A percentile compares a stretch with the other conserved stretches of the same genome.
phyloP scores from a whole-genome alignment of 2,888 invertebrate genomes.

The Synanthedon formicaeformis region DNA sequence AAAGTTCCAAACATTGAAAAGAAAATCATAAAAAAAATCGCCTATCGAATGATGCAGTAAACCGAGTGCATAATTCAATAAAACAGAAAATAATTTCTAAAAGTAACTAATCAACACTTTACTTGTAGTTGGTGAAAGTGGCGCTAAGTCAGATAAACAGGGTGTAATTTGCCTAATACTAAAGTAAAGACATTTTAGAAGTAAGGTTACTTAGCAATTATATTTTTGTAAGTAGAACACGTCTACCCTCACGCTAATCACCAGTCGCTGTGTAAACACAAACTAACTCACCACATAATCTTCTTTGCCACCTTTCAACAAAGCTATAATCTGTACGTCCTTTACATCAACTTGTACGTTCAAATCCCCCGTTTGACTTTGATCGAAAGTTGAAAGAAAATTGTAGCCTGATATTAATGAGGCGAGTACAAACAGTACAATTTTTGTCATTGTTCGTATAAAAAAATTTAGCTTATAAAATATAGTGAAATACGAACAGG shows the following conservation, averaged over 20 bases:
- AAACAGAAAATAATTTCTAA: too few species aligned
- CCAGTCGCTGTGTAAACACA: not conserved
- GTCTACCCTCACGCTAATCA: not conserved
- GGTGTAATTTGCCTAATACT: not conserved
- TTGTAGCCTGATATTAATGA: slow-evolving; percentile 19
- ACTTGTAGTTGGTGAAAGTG: too few species aligned
- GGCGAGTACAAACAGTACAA: slow-evolving; percentile 4
- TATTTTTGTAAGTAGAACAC: not conserved
- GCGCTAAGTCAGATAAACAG: too few species aligned
- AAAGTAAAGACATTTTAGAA: not conserved
- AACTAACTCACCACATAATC: slow-evolving; percentile 67
- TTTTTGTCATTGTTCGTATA: slow-evolving; percentile 1
- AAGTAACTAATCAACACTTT: too few species aligned
- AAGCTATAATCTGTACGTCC: slow-evolving; percentile 79
- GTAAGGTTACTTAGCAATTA: not conserved
- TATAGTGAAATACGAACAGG: slow-evolving; percentile 12
- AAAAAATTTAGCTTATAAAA: slow-evolving; percentile 1
- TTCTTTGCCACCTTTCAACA: slow-evolving; percentile 72
- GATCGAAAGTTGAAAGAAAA: slow-evolving; percentile 63
- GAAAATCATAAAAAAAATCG: too few species aligned
- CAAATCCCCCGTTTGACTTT: slow-evolving; percentile 81
- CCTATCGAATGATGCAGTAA: too few species aligned
- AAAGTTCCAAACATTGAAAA: too few species aligned
- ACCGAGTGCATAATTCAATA: too few species aligned
- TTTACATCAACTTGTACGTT: slow-evolving; percentile 85